Evolutionary conservation across 2,888 invertebrate species (phyloP), one percentile per base, ranked within the genome.

Genomic region (Drosophila ochracea): DNA sequence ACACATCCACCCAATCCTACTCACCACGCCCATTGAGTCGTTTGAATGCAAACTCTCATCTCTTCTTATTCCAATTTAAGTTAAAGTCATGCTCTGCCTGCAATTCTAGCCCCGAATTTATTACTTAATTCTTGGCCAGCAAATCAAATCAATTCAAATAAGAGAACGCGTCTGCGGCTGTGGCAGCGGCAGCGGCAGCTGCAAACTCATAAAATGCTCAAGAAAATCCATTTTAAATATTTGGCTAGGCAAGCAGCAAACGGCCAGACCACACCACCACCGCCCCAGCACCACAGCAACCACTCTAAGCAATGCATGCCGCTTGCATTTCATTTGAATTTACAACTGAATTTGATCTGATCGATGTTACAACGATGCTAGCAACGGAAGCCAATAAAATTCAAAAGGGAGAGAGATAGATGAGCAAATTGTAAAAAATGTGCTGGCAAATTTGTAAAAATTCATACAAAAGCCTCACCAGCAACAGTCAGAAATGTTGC

Each of bases 311-410:
- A 88, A 81, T 89, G 89, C 79, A 79, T 70, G 76, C 72, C 82
- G 84, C 82, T 82, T 87, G 87, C 90, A 87, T 87, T 87, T 87
- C 89, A 87, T 87, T 90, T 87, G 90, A 87, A 89, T 90, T 90
- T 90, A 86, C 87, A 86, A 83, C 87, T 85, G 85, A 78, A 88
- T 84, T 85, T 73, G 74, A 70, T 68, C 66, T 79, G 88, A 88
- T 88, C 83, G 77, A 79, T 86, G 82, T 80, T 83, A 80, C 83
- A 53, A 62, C 63, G 59, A 49, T 65, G 41, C 68, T 55, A 52
- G 66, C 72, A 64, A 68, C 65, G 67, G 74, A 80, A 72, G 80
- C 83, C 88, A 87, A 88, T 87, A 84, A 87, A 85, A 82, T 75
- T 66, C 68, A 37, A 25, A 49, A 68, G 67, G 49, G 35, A 66